Base-by-base conservation (phyloP, 2,888 invertebrate species). In the Heliconius charithonia region DNA sequence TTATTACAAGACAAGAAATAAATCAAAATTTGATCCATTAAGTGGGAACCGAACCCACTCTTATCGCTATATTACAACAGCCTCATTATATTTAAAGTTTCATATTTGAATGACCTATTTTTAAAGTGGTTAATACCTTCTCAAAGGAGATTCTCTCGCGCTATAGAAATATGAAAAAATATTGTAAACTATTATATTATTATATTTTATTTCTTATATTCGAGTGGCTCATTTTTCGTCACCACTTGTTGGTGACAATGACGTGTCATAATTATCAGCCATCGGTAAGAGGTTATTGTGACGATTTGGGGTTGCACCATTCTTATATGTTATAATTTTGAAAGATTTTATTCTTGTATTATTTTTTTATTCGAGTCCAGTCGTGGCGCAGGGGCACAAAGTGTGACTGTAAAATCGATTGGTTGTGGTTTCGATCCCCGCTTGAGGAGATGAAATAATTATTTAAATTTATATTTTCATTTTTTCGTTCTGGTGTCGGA, bases 211-310 rank as follows among this genome's bases (percentile, higher is more conserved):
- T 86, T 51, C 2, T 51, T 51, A 85, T 85, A 81, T 81, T 87
- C 82, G 86, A 91, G 90, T 89, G 87, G 80, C 82, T 81, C 85
- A 86, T 87, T 84, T 84, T 84, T 83, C 83, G 87, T 86, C 89
- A 87, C 90, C 91, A 93, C 94, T 93, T 90, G 83, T 87, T 81
- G 81, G 81, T 85, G 81, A 91, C 89, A 93, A 92, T 91, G 76
- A 89, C 86, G 84, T 88, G 91, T 91, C 93, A 92, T 91, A 91
- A 88, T 89, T 86, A 86, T 86, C 86, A 87, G 76, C 79, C 80
- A 80, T 79, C 81, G 51, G 69, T 76, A 72, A 78, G 65, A 78
- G 80, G 65, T 75, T 80, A 75, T 73, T 80, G 51, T 22, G 32
- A 41, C 32, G 51, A 66, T 29, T n/a, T 73, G 56, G 75, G 62